Conservation (phyloP, 2,888 invertebrate genomes). For the Scaptomyza flava region DNA sequence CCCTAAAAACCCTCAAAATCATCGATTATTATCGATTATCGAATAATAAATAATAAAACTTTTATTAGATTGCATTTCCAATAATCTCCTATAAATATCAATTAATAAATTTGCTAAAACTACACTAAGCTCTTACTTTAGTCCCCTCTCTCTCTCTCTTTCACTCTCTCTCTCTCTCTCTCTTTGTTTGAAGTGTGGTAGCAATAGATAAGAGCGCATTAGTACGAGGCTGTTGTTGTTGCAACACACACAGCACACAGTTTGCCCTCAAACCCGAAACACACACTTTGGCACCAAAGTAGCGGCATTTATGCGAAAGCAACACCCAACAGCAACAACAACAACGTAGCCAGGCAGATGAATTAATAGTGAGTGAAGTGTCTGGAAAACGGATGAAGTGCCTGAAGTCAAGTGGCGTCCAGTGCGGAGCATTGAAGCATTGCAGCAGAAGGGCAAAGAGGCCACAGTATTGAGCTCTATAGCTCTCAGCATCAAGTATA, state of each 20-base stretch:
- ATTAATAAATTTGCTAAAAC: no score
- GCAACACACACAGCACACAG: neutral
- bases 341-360: slow-evolving; percentile 14
- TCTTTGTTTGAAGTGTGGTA: neutral
- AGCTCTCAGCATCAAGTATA: neutral
- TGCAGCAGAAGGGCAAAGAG: neutral
- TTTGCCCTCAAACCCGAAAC: slow-evolving; percentile 6
- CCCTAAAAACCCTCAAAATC: no score
- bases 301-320: slow-evolving; percentile 64
- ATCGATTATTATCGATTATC: no score
- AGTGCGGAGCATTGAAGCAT: neutral
- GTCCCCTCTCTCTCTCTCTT: neutral
- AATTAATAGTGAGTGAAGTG: slow-evolving; percentile 26
- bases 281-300: slow-evolving; percentile 61
- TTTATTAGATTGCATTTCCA: no score
- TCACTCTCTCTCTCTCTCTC: neutral
- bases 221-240: slow-evolving; percentile 9
- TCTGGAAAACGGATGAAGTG: slow-evolving; percentile 14
- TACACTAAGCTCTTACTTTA: no score
- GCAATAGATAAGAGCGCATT: slow-evolving; percentile 13
- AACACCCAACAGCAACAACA: slow-evolving; percentile 3
- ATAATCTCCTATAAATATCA: no score
- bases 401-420: neutral
- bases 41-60: no score
- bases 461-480: neutral